A percentile compares a stretch with the other conserved stretches of the same genome.
Evolutionary conservation across 2,888 invertebrate genomes (phyloP).

Genomic region (Seladonia tumulorum): DNA sequence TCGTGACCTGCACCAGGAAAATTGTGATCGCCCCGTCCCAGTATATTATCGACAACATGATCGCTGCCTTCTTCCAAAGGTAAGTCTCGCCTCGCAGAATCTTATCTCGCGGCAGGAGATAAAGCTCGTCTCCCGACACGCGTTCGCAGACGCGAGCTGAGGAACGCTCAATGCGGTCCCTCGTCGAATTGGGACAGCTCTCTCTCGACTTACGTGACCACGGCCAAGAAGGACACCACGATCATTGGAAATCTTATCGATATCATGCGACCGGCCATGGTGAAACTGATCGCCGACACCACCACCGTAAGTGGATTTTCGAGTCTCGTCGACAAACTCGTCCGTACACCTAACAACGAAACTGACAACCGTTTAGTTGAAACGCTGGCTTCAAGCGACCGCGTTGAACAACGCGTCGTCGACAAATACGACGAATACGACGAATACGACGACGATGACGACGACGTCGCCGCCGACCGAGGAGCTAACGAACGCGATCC

Average conservation of each 20-base stretch:
- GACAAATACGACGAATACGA: too few species aligned
- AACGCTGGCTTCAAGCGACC: conserved; percentile 78
- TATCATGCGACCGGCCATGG: conserved; percentile 75
- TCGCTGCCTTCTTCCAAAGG: conserved; percentile 73
- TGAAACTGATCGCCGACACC: conserved; percentile 79
- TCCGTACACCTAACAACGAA: background rate
- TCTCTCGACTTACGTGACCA: conserved; percentile 62
- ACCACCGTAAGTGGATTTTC: conserved; percentile 72
- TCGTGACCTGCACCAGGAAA: conserved; percentile 74
- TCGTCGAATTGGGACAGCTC: conserved; percentile 61
- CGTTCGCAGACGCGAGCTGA: conserved; percentile 66
- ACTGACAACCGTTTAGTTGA: conserved; percentile 67
- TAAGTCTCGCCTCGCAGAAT: conserved; percentile 44
- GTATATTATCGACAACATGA: conserved; percentile 73
- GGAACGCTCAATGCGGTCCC: conserved; percentile 71
- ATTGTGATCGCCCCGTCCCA: conserved; percentile 75
- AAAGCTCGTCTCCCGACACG: background rate
- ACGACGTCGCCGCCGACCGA: conserved; percentile 62
- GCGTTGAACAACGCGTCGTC: conserved; percentile 45
- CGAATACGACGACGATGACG: conserved; percentile 34
- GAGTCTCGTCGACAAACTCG: background rate
- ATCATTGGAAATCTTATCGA: conserved; percentile 73
- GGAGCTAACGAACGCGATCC: conserved; percentile 71
- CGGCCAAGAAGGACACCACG: conserved; percentile 69
- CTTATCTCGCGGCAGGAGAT: background rate